Conservation (phyloP, 2,888 invertebrate genomes). For the Meiosimyza decipiens region DNA sequence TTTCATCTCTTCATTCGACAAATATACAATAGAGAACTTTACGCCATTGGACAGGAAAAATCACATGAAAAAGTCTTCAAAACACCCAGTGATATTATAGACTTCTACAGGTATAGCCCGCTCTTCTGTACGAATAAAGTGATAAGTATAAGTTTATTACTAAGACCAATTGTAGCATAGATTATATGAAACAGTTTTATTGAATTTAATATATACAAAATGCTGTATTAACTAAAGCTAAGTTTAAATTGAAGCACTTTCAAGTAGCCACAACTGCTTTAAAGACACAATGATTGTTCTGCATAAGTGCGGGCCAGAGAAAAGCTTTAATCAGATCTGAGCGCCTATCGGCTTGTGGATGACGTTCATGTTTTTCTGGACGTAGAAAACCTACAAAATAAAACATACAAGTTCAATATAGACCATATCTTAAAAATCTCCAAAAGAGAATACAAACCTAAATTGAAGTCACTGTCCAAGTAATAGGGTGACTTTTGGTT, state of each 20-base stretch:
- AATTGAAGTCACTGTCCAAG: slow-evolving; percentile 77
- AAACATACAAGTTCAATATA: slow-evolving; percentile 3
- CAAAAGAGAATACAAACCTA: slow-evolving; percentile 66
- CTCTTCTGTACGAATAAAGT: slow-evolving; percentile 64
- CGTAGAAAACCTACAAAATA: slow-evolving; percentile 72
- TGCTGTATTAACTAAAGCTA: slow-evolving; percentile 27
- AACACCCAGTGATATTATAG: slow-evolving; percentile 63
- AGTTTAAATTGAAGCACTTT: background rate
- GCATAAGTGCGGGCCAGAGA: slow-evolving; percentile 88
- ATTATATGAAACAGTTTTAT: slow-evolving; percentile 19
- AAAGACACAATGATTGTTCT: slow-evolving; percentile 81
- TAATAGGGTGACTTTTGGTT: slow-evolving; percentile 78
- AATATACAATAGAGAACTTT: slow-evolving; percentile 55
- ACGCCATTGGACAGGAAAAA: slow-evolving; percentile 62
- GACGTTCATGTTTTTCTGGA: slow-evolving; percentile 82
- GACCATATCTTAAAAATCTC: slow-evolving; percentile 2
- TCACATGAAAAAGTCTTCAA: slow-evolving; percentile 59
- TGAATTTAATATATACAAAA: slow-evolving; percentile 31
- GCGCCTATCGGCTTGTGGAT: slow-evolving; percentile 79
- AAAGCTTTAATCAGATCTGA: slow-evolving; percentile 82
- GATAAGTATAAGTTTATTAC: slow-evolving; percentile 55
- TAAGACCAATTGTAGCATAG: slow-evolving; percentile 56
- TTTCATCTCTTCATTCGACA: slow-evolving; percentile 64
- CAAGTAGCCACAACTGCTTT: slow-evolving; percentile 88
- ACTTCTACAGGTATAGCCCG: slow-evolving; percentile 60